These are phyloP conservation scores for Puma concolor DNA, from an alignment of 2,113 vertebrate genomes.

Conservation along the genomic window DNA sequence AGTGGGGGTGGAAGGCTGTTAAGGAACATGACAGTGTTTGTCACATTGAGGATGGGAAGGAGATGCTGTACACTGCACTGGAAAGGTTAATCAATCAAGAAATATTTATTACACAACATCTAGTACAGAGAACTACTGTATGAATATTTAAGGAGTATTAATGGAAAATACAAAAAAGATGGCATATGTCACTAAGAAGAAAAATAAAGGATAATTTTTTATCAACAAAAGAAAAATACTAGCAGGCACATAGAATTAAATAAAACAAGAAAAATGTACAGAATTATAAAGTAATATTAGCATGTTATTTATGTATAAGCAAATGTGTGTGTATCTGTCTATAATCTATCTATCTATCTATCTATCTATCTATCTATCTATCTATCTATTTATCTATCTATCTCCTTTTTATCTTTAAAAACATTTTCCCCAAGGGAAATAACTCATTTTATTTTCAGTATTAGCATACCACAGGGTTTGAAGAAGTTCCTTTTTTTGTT, in stretches of 20 bases:
- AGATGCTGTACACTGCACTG: not conserved
- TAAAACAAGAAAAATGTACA: not conserved
- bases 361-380: not conserved
- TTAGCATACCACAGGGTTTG: not conserved
- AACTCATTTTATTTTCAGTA: not conserved
- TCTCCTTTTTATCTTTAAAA: slow-evolving; percentile 23
- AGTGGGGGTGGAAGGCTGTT: not conserved
- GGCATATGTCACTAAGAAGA: not conserved
- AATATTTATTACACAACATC: not conserved
- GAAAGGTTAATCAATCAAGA: not conserved
- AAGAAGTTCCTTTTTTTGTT: not conserved
- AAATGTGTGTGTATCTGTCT: not conserved
- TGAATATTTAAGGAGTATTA: not conserved
- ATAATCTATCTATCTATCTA: not conserved
- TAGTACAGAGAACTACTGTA: not conserved
- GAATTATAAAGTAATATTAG: not conserved
- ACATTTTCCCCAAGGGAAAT: not conserved
- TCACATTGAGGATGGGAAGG: not conserved
- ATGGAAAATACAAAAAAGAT: not conserved
- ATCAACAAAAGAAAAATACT: slow-evolving; percentile 32
- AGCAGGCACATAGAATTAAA: not conserved
- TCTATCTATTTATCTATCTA: not conserved
- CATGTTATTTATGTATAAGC: not conserved
- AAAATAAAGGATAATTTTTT: not conserved
- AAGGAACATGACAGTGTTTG: not conserved